Evolutionary conservation across 1,140 invertebrate genomes (phyloP), one percentile per base, ranked within the genome.

Genomic region (Lordiphosa stackelbergi): DNA sequence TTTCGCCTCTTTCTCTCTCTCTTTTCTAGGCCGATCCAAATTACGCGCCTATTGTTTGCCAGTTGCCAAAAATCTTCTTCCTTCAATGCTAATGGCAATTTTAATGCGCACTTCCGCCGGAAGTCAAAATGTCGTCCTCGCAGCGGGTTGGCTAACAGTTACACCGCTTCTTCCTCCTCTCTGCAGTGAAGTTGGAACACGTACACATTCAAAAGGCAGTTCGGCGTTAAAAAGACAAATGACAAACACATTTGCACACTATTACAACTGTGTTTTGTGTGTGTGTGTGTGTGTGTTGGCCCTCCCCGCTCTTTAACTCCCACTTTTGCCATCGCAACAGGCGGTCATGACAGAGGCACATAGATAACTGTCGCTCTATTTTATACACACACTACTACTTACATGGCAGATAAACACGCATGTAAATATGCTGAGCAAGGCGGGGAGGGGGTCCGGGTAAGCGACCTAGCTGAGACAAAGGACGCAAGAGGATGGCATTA

Each of bases 181-280:
- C 19, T 3, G 5, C 22, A 0, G 38, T 12, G 13, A 36, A 35
- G 24, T 19, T 46, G 59, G 42, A 34, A 69, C 64, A 71, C 68
- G 64, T 70, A 63, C 64, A 42, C 68, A 68, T 46, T 51, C 43
- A 43, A 41, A 37, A 60, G 55, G 56, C 66, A 65, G 62, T 66
- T 65, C 45, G 69, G 69, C 66, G 69, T 66, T 72, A 72, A 72
- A 66, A 72, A 72, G 69, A 72, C 69, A 72, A 72, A 72, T 72
- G 69, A 69, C 69, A 72, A 72, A 72, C 69, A 69, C 66, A 72
- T 72, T 72, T 69, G 64, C 69, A 72, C 69, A 72, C 69, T 72
- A 72, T 72, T 72, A 72, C 66, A 69, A 72, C 47, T 60, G 65
- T 36, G 19, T 37, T 45, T 19, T 36, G 42, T 40, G 16, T 16